These are phyloP conservation scores for Bombus polaris DNA, from an alignment of 1,140 invertebrate genomes.

Conservation along the genomic window DNA sequence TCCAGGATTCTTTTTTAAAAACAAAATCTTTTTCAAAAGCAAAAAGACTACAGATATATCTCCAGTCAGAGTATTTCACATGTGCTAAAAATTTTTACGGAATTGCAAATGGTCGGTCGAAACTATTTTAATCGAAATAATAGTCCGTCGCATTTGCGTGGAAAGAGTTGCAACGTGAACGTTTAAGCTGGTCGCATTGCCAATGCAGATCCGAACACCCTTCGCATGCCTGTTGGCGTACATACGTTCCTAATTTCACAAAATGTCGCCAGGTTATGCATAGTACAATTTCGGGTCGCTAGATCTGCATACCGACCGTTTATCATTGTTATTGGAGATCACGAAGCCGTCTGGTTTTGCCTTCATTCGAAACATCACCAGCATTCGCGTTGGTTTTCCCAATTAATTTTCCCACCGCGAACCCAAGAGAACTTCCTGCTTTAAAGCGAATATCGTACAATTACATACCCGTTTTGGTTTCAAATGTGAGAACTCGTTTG, in stretches of 20 bases:
- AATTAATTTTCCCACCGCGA: slow-evolving; percentile 9
- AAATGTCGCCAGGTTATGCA: slow-evolving; percentile 22
- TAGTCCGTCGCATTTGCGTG: too few species aligned
- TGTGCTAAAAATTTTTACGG: not conserved
- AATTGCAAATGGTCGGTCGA: not conserved
- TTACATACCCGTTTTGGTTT: not conserved
- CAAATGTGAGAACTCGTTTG: not conserved
- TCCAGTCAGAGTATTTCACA: not conserved
- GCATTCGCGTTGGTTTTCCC: not conserved
- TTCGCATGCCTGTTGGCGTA: slow-evolving; percentile 11
- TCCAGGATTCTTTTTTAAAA: not conserved
- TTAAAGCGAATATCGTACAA: not conserved
- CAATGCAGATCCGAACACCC: slow-evolving; percentile 9
- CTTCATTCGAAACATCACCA: not conserved
- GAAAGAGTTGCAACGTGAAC: not conserved
- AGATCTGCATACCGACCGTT: slow-evolving; percentile 35
- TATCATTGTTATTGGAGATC: slow-evolving; percentile 29
- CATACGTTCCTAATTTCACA: slow-evolving; percentile 39
- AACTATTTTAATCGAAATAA: slow-evolving; percentile 11
- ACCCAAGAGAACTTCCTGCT: not conserved
- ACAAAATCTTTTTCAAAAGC: not conserved
- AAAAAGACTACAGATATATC: not conserved
- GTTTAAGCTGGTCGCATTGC: slow-evolving; percentile 5
- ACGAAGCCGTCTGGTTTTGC: not conserved
- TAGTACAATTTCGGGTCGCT: slow-evolving; percentile 33